These are phyloP conservation scores for Limosa lapponica DNA, from an alignment of 2,797 vertebrate species.

Conservation along the genomic window DNA sequence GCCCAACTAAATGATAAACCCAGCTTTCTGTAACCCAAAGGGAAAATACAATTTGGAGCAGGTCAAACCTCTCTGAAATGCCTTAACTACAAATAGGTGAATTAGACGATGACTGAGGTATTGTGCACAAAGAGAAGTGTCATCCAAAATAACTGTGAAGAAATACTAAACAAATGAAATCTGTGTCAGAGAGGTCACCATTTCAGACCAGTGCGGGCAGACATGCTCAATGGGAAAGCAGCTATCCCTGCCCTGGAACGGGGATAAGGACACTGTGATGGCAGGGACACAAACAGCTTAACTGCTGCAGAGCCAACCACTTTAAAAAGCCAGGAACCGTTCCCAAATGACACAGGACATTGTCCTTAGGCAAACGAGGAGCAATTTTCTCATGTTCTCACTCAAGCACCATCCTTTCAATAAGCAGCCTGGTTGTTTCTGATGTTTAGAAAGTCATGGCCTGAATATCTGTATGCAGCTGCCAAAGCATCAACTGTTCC, in stretches of 20 bases:
- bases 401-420: neutral
- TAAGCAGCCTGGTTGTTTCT: neutral
- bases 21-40: neutral
- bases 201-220: accelerated
- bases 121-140: neutral
- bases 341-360: neutral
- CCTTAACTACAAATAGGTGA: accelerated
- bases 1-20: neutral
- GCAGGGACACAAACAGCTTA: neutral
- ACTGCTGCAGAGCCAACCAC: neutral
- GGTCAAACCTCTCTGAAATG: neutral
- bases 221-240: neutral
- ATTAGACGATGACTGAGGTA: neutral
- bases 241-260: neutral
- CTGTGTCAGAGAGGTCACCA: accelerated
- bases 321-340: neutral
- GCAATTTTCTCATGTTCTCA: neutral
- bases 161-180: neutral
- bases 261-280: accelerated
- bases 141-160: neutral
- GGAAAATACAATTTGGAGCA: neutral
- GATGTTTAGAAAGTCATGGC: neutral
- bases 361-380: neutral
- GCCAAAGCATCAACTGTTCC: neutral
- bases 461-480: neutral